Evolutionary conservation across 2,888 invertebrate genomes (phyloP).

Genomic region (Ditylenchus weischeri): DNA sequence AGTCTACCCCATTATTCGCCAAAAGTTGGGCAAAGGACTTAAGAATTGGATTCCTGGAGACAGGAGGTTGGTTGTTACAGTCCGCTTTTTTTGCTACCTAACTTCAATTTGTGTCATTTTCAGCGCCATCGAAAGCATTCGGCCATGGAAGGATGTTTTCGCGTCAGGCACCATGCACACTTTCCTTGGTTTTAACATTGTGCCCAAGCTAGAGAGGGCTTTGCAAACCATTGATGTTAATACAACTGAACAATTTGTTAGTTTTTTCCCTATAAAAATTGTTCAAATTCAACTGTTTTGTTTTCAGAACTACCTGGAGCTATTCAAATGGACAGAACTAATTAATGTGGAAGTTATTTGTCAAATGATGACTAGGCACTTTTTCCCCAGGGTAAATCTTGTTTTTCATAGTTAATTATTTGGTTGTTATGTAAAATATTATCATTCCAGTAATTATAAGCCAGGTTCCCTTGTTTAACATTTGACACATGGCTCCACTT

Average conservation of each 20-base stretch:
- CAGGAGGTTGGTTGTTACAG: constrained; percentile 35
- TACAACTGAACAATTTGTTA: constrained; percentile 21
- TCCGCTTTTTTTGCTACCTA: neutral
- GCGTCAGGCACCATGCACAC: constrained; percentile 74
- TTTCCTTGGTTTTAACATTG: constrained; percentile 79
- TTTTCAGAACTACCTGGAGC: constrained; percentile 40
- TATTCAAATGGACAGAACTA: constrained; percentile 86
- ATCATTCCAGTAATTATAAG: neutral
- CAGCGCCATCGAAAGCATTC: constrained; percentile 84
- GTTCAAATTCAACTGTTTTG: neutral
- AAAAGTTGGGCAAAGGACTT: constrained; percentile 82
- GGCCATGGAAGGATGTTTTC: constrained; percentile 82
- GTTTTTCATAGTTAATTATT: constrained; percentile 2
- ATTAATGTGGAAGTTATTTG: constrained; percentile 76
- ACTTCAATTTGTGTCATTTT: constrained; percentile 46
- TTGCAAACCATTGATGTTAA: constrained; percentile 22
- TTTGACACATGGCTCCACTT: too few relatives aligned
- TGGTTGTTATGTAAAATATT: neutral
- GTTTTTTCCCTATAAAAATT: neutral
- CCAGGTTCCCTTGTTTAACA: too few relatives aligned
- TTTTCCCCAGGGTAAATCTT: constrained; percentile 74
- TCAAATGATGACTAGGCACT: constrained; percentile 77
- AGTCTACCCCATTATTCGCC: constrained; percentile 84
- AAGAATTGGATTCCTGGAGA: constrained; percentile 73
- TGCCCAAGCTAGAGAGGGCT: constrained; percentile 77